A percentile compares a stretch with the other conserved stretches of the same genome.
Conservation (phyloP, 2,113 vertebrate species). For the Chrysemys picta region DNA sequence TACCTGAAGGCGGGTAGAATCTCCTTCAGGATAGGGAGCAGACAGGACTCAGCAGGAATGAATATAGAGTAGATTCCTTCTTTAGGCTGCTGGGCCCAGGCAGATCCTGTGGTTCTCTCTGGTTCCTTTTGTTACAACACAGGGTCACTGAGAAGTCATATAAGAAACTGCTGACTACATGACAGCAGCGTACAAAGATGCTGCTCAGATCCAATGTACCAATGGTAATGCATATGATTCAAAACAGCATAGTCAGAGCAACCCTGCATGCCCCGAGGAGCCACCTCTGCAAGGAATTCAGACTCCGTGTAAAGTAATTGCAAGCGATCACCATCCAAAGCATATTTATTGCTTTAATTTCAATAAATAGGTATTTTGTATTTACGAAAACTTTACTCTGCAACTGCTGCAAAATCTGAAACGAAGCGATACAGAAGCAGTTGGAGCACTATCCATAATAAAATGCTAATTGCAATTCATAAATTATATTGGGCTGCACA, state of each 20-base stretch:
- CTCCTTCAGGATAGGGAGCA: fast-evolving
- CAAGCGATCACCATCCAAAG: not conserved
- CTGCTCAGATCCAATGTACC: fast-evolving
- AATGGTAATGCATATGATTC: not conserved
- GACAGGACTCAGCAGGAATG: not conserved
- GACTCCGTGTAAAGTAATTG: not conserved
- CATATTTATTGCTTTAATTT: not conserved
- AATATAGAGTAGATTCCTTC: not conserved
- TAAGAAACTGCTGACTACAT: not conserved
- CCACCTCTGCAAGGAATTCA: not conserved
- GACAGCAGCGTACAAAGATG: fast-evolving
- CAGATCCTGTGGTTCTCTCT: not conserved
- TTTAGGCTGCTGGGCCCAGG: not conserved
- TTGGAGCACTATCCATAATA: not conserved
- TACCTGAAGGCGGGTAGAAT: fast-evolving
- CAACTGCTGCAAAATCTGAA: not conserved
- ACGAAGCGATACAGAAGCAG: fast-evolving
- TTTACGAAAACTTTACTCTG: not conserved
- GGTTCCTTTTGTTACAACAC: not conserved
- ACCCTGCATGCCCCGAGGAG: not conserved
- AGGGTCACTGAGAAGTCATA: fast-evolving
- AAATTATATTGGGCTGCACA: conserved; percentile 39
- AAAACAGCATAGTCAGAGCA: not conserved
- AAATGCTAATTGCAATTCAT: conserved; percentile 70
- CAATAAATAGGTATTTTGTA: not conserved